phyloP scores from a whole-genome alignment of 2,888 invertebrate species.

The Tuta absoluta region DNA sequence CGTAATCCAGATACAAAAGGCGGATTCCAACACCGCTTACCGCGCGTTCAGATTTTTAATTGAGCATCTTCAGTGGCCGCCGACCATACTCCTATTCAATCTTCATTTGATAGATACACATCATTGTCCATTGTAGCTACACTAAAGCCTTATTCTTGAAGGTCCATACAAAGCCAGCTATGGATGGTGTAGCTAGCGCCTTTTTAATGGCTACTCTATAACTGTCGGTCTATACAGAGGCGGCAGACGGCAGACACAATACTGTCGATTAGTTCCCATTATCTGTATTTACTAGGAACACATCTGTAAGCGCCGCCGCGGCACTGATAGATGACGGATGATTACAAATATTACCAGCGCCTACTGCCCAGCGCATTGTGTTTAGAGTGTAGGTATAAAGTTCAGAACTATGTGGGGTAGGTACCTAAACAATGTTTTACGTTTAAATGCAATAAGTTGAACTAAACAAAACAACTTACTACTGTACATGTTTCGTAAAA shows the following conservation, averaged over 20 bases:
- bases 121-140: background rate
- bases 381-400: too few species aligned
- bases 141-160: background rate
- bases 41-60: conserved; percentile 42
- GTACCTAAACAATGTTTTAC: too few species aligned
- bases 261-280: conserved; percentile 65
- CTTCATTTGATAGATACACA: background rate
- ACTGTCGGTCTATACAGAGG: conserved; percentile 32
- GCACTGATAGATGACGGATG: conserved; percentile 18
- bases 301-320: conserved; percentile 32
- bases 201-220: background rate
- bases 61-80: conserved; percentile 52
- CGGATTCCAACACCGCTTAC: conserved; percentile 43
- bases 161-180: background rate
- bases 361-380: too few species aligned
- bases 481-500: too few species aligned
- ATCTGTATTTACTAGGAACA: conserved; percentile 66
- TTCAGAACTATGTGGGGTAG: too few species aligned
- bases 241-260: conserved; percentile 42
- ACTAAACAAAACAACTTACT: too few species aligned
- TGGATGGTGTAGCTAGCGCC: background rate
- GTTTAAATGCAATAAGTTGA: background rate
- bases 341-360: conserved; percentile 7
- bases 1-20: conserved; percentile 47
- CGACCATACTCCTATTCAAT: background rate